Conservation (phyloP, 2,888 invertebrate genomes). For the Hydroisotoma schaefferi region DNA sequence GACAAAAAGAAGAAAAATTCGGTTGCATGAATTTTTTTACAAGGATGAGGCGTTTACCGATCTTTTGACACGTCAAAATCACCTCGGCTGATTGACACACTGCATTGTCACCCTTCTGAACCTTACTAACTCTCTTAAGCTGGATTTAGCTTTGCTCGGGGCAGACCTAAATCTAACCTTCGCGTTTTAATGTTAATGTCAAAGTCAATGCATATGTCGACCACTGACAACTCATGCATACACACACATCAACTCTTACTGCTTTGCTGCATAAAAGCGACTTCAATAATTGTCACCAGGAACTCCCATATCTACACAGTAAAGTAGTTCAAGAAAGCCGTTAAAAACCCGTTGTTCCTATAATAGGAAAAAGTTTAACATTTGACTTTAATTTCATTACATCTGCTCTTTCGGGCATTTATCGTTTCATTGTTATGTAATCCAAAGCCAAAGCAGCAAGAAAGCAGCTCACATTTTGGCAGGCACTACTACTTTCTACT, state of each 20-base stretch:
- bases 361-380: not conserved
- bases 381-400: not conserved
- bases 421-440: slow-evolving; percentile 1
- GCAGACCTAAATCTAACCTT: too few species aligned
- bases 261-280: too few species aligned
- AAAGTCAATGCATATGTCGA: not conserved
- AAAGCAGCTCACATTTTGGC: too few species aligned
- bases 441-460: not conserved
- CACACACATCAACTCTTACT: too few species aligned
- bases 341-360: not conserved
- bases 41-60: slow-evolving; percentile 25
- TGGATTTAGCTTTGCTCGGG: too few species aligned
- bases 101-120: slow-evolving; percentile 25
- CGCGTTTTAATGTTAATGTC: slow-evolving; percentile 16
- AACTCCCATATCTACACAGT: too few species aligned
- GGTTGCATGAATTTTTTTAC: slow-evolving; percentile 18
- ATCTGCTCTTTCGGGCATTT: slow-evolving; percentile 1
- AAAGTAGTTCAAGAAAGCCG: slow-evolving; percentile 2
- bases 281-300: too few species aligned
- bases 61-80: slow-evolving; percentile 33
- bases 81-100: slow-evolving; percentile 38
- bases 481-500: too few species aligned
- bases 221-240: too few species aligned
- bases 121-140: too few species aligned
- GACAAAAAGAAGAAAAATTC: not conserved